Percentiles rank a stretch among this genome's conserved stretches.
Evolutionary conservation across 64 coral and sea anemone species (phyloP).

Genomic region (Catalaphyllia jardinei): DNA sequence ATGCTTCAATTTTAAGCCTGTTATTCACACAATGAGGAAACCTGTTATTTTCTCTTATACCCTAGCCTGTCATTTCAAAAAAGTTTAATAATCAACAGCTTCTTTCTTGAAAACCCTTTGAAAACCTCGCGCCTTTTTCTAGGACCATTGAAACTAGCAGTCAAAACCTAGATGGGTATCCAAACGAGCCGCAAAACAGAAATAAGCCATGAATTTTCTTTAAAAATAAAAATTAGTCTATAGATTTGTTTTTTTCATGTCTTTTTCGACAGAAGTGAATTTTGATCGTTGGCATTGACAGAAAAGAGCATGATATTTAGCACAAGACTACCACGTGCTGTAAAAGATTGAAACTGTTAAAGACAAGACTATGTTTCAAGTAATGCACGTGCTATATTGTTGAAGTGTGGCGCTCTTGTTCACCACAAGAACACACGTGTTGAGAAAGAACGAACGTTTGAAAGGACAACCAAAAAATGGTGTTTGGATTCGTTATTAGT

Average conservation of each 20-base stretch:
- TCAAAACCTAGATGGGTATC: background rate
- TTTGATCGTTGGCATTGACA: background rate
- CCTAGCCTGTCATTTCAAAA: too few relatives aligned
- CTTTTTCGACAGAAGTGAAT: background rate
- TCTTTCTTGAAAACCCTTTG: background rate
- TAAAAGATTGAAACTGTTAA: background rate
- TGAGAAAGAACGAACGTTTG: background rate
- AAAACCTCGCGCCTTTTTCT: background rate
- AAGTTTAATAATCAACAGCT: too few relatives aligned
- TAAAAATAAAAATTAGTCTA: background rate
- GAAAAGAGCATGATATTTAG: background rate
- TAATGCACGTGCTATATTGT: constrained; percentile 11
- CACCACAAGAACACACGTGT: constrained; percentile 12
- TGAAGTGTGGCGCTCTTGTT: constrained; percentile 16
- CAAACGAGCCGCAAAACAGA: background rate
- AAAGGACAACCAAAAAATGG: background rate
- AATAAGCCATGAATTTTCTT: background rate
- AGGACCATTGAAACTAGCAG: background rate
- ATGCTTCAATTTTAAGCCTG: too few relatives aligned
- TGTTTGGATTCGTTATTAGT: background rate
- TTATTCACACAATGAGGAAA: too few relatives aligned
- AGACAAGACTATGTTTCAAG: background rate
- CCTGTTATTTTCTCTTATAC: too few relatives aligned
- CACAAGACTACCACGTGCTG: constrained; percentile 28
- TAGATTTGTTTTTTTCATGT: background rate